Base-by-base conservation (phyloP, 1,140 invertebrate species). In the Ylistrum balloti region DNA sequence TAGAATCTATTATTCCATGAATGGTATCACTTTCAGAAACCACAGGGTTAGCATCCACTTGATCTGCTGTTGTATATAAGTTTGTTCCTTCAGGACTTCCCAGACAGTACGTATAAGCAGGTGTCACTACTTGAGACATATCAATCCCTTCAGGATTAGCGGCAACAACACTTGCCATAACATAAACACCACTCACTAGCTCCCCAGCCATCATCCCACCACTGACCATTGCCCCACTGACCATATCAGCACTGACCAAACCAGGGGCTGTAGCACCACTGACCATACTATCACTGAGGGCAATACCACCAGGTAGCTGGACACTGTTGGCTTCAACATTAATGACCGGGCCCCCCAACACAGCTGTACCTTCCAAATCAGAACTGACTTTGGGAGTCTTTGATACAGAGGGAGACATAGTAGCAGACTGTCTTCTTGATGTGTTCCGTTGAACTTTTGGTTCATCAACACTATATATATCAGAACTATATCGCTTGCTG, bases 11-110 rank as follows among this genome's bases (percentile, higher is more conserved):
- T 33, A 88, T 89, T 86, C 88, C 89, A 34, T 91, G 91, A 22
- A 91, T 88, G 45, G 89, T 88, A 5, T 88, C 74, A 48, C 38
- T 22, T 13, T 90, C 91, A 22, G 91, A 88, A 13, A 91, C 91
- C 87, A 28, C 2, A 74, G 56, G 3, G 17, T 74, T 74, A 74
- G 56, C n/a, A 0, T 74, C 56, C 22, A 74, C 5, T 5, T 9
- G 22, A 74, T 28, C 56, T 28, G 45, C 7, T 20, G 45, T 56
- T 7, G 56, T 5, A 11, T 74, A 74, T 11, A 74, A 74, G 41
- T 45, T 45, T 17, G 41, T 45, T 28, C 56, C 56, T 11, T 74
- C 56, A n/a, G 56, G 56, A 74, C 13, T 74, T 7, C 22, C n/a
- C 11, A 74, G n/a, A 74, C 56, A 74, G 56, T 74, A 74, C 1